A percentile compares a stretch with the other conserved stretches of the same genome.
Evolutionary conservation across 2,888 invertebrate species (phyloP).

Genomic region (Temnothorax rugatulus): DNA sequence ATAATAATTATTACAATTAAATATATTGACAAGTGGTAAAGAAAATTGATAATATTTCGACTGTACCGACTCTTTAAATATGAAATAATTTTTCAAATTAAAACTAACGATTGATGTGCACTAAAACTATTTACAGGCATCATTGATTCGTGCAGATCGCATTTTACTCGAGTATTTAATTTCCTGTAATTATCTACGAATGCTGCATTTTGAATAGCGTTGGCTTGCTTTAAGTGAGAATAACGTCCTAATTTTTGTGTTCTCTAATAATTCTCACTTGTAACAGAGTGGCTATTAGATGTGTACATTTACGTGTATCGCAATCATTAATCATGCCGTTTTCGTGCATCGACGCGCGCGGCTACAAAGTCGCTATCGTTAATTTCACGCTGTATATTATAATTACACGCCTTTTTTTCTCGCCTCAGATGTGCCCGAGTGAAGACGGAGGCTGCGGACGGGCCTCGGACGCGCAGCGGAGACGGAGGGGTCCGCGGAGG

Average conservation of each 20-base stretch:
- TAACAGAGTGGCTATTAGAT: neutral
- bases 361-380: conserved; percentile 56
- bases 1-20: conserved; percentile 2
- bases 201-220: neutral
- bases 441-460: conserved; percentile 28
- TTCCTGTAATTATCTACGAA: neutral
- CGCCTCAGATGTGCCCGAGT: conserved; percentile 18
- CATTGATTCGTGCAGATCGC: neutral
- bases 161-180: neutral
- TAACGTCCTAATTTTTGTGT: neutral
- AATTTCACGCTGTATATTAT: conserved; percentile 58
- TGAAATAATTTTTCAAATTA: neutral
- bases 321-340: neutral
- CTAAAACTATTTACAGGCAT: neutral
- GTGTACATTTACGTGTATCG: neutral
- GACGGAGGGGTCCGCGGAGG: conserved; percentile 47
- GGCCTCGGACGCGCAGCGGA: conserved; percentile 18
- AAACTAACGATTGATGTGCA: neutral
- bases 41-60: neutral
- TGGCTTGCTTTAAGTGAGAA: neutral
- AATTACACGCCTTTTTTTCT: conserved; percentile 63
- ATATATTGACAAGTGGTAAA: neutral
- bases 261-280: neutral
- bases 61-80: neutral
- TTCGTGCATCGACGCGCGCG: neutral